Evolutionary conservation across 1,140 invertebrate genomes (phyloP).

Genomic region (Sarcophaga bullata): DNA sequence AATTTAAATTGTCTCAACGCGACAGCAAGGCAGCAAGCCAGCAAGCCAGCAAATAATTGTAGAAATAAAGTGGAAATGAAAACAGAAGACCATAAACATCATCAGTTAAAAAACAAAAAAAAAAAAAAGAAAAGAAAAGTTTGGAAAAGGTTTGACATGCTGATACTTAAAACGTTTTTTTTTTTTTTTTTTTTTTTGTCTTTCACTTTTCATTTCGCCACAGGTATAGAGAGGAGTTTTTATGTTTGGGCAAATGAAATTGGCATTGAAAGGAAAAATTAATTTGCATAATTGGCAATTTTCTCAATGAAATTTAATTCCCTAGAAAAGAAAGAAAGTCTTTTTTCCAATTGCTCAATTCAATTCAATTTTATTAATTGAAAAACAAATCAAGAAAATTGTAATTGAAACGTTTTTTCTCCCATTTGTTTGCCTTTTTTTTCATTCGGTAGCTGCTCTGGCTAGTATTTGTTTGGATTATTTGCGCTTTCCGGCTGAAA

Average conservation of each 20-base stretch:
- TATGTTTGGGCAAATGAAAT: not conserved
- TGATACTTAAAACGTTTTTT: too few relatives aligned
- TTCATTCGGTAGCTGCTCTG: not conserved
- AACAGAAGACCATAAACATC: not conserved
- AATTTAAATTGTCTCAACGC: conserved; percentile 38
- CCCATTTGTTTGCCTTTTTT: not conserved
- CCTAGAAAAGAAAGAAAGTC: not conserved
- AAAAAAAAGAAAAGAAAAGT: too few relatives aligned
- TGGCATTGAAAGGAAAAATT: conserved; percentile 8
- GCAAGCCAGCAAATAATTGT: not conserved
- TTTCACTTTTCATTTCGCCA: not conserved
- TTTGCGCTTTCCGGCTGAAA: not conserved
- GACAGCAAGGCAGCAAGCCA: not conserved
- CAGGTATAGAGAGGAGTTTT: not conserved
- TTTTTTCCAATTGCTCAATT: not conserved
- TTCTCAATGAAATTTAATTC: not conserved
- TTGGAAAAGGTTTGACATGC: too few relatives aligned
- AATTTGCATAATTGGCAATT: conserved; percentile 21
- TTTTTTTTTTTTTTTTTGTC: not conserved
- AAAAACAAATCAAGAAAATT: not conserved
- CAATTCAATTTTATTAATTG: conserved; percentile 18
- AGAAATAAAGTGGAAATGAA: not conserved
- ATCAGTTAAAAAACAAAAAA: not conserved
- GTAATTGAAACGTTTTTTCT: not conserved
- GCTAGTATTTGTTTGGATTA: not conserved